Conservation (phyloP, 2,888 invertebrate species). For the Phania funesta region DNA sequence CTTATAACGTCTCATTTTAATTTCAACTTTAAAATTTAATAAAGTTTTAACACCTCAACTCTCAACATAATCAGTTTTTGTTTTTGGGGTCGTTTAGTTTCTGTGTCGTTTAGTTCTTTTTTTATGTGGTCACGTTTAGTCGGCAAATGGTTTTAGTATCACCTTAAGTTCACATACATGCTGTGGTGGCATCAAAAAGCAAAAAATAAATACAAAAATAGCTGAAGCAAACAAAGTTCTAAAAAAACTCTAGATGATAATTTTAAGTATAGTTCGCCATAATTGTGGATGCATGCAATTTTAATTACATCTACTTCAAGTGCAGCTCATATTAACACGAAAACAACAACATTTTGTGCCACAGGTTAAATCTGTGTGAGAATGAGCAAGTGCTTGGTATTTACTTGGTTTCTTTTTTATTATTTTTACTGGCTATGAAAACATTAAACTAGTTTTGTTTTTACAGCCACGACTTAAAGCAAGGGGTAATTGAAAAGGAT, state of each 20-base stretch:
- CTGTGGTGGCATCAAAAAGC: not conserved
- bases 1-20: no score
- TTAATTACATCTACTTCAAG: conserved; percentile 33
- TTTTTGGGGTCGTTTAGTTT: not conserved
- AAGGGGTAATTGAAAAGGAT: no score
- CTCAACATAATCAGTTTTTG: not conserved
- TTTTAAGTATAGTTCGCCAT: conserved; percentile 13
- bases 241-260: conserved; percentile 1
- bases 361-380: conserved; percentile 19
- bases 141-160: conserved; percentile 52
- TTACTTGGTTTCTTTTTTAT: no score
- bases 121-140: conserved; percentile 50
- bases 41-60: conserved; percentile 37
- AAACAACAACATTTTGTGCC: conserved; percentile 4
- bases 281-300: conserved; percentile 6
- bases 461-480: no score
- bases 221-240: not conserved
- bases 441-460: no score
- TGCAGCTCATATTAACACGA: not conserved
- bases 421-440: no score
- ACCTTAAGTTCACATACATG: conserved; percentile 28
- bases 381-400: no score
- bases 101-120: not conserved
- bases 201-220: not conserved
- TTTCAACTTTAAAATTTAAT: conserved; percentile 6